These are phyloP conservation scores for Agrotis puta DNA, from an alignment of 2,888 invertebrate genomes.

Conservation along the genomic window DNA sequence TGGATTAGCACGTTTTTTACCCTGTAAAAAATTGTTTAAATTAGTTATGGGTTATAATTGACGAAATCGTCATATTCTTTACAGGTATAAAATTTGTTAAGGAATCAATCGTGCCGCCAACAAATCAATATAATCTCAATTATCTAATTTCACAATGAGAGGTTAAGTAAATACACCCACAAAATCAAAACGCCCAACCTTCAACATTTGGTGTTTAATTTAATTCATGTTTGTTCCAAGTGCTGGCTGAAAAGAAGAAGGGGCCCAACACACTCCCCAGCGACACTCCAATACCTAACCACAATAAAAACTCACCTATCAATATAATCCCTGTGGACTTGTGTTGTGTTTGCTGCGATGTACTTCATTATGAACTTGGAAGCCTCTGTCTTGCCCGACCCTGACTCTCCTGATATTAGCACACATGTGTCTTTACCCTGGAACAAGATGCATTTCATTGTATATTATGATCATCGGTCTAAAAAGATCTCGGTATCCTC, in stretches of 20 bases:
- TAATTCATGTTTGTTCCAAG: too few species aligned
- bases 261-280: too few species aligned
- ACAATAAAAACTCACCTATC: constrained; percentile 93
- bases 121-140: too few species aligned
- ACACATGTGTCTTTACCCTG: constrained; percentile 98
- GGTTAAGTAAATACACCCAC: too few species aligned
- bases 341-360: constrained; percentile 99
- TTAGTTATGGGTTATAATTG: background rate
- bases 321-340: constrained; percentile 97
- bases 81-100: too few species aligned
- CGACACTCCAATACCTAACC: background rate
- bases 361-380: constrained; percentile 99
- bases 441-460: constrained; percentile 42
- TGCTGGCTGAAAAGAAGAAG: too few species aligned
- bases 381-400: constrained; percentile 99
- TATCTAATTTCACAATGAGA: too few species aligned
- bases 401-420: constrained; percentile 99
- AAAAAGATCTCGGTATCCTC: background rate
- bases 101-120: too few species aligned
- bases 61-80: background rate
- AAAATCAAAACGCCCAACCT: too few species aligned
- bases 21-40: constrained; percentile 87
- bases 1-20: constrained; percentile 99
- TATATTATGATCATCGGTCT: background rate
- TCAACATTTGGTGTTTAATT: too few species aligned